Evolutionary conservation across 2,888 invertebrate genomes (phyloP).

Genomic region (Heteropelma amictum): DNA sequence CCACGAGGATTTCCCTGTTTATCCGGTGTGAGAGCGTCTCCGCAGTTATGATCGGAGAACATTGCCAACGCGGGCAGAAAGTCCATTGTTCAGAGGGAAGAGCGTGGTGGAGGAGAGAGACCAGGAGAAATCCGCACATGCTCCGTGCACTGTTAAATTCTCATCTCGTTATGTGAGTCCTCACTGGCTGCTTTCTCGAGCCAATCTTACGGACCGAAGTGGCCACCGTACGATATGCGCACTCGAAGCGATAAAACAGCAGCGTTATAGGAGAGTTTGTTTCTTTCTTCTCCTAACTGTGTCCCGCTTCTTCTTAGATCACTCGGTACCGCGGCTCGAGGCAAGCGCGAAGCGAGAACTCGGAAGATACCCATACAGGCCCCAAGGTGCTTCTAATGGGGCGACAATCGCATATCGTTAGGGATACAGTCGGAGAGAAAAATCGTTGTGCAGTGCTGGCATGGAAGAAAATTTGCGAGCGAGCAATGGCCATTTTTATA

Average conservation of each 20-base stretch:
- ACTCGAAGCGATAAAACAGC: constrained; percentile 38
- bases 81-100: constrained; percentile 13
- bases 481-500: neutral
- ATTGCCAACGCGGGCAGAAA: constrained; percentile 20
- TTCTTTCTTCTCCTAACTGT: constrained; percentile 19
- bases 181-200: constrained; percentile 19
- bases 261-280: constrained; percentile 31
- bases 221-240: constrained; percentile 27
- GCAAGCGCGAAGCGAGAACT: constrained; percentile 61
- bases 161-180: constrained; percentile 71
- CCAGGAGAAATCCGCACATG: constrained; percentile 5
- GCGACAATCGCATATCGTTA: constrained; percentile 76
- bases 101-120: neutral
- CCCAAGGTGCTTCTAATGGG: constrained; percentile 73
- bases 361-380: constrained; percentile 69
- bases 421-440: constrained; percentile 68
- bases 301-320: constrained; percentile 39
- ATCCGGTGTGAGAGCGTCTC: neutral
- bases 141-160: constrained; percentile 49
- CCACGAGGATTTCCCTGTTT: constrained; percentile 6
- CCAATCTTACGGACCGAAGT: constrained; percentile 24
- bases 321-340: constrained; percentile 19
- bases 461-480: neutral
- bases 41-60: constrained; percentile 36
- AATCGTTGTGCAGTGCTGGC: constrained; percentile 18